Evolutionary conservation across 1,140 invertebrate genomes (phyloP), one percentile per base, ranked within the genome.

Genomic region (Polypedilum pembai): DNA sequence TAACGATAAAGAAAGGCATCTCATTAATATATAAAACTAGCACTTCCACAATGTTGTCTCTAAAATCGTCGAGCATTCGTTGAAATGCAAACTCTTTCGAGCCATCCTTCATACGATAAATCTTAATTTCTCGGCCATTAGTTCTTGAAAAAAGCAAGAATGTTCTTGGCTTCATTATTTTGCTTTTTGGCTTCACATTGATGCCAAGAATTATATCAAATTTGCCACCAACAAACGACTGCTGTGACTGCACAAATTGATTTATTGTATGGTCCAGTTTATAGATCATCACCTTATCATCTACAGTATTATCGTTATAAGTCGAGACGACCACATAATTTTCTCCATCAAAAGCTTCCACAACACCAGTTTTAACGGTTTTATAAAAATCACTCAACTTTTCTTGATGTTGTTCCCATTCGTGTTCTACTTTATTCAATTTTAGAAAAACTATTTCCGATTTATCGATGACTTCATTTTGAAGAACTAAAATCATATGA

Each of bases 191-290:
- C 17, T 20, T 18, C 4, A 69, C 65, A 69, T 69, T 21, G 18
- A 21, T 21, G 15, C 65, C 20, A 20, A 69, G 65, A 69, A 69
- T 21, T 69, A 69, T 69, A 21, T 69, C 65, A 69, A 8, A 69
- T 0, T 69, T 69, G 1, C 17, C 17, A 20, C 65, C 65, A 21
- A 18, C 0, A 8, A 69, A 69, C 20, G 17, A 8, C 5, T 21
- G 15, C 18, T 69, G 65, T 21, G 65, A 20, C 7, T 69, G 7
- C 3, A 21, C 10, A 21, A 69, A 69, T 69, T 7, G 65, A 8
- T 18, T 18, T 56, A n/a, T 12, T 8, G 65, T 10, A 1, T 17
- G 8, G 7, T 69, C 65, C 3, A 69, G 18, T 8, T 8, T 69
- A 10, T 21, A 21, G 10, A 69, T 69, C 4, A 69, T 18, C 1